phyloP scores from a whole-genome alignment of 2,888 invertebrate genomes.

The Philaethria dido region DNA sequence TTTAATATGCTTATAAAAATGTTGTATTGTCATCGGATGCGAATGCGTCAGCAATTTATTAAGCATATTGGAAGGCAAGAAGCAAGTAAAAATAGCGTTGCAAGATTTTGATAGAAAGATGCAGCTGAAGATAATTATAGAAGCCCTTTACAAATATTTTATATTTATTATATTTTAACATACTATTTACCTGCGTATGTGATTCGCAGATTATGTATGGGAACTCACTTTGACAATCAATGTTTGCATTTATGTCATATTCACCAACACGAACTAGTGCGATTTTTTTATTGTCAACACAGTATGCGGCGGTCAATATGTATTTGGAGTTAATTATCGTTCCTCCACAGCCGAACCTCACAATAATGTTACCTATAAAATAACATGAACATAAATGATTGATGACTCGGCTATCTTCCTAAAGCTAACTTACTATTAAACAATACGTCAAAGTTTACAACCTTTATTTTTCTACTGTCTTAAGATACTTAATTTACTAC shows the following conservation, averaged over 20 bases:
- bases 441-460: too few species aligned
- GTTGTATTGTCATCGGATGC: too few species aligned
- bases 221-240: constrained; percentile 42
- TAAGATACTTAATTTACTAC: too few species aligned
- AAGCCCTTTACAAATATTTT: neutral
- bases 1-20: too few species aligned
- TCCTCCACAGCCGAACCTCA: constrained; percentile 70
- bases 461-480: too few species aligned
- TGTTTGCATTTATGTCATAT: constrained; percentile 33
- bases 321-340: constrained; percentile 44
- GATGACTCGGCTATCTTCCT: too few species aligned
- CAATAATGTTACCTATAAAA: constrained; percentile 37
- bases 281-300: constrained; percentile 37
- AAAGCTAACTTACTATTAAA: too few species aligned
- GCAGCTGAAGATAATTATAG: neutral
- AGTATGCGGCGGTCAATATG: constrained; percentile 47
- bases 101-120: neutral
- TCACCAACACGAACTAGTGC: constrained; percentile 47
- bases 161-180: neutral
- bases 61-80: neutral
- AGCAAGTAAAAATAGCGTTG: neutral
- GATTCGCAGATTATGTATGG: constrained; percentile 37
- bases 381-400: too few species aligned
- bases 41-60: too few species aligned
- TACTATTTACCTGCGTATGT: constrained; percentile 41